These are phyloP conservation scores for Trilocha varians DNA, from an alignment of 2,888 invertebrate genomes.

Conservation along the genomic window DNA sequence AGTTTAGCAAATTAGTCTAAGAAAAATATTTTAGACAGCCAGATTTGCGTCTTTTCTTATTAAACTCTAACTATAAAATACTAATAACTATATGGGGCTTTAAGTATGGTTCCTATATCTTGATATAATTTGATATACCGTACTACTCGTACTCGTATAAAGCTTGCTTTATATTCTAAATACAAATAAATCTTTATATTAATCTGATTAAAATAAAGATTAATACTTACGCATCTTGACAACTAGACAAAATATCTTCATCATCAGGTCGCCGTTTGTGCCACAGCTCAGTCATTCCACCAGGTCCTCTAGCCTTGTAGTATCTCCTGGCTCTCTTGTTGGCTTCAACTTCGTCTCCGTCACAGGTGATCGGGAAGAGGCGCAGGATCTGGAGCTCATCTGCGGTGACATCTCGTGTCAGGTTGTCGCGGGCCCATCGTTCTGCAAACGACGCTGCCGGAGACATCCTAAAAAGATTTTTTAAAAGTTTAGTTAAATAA, in stretches of 20 bases:
- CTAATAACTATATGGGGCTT: too few species aligned
- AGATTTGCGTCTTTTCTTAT: too few species aligned
- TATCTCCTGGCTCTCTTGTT: constrained; percentile 52
- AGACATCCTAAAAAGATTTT: constrained; percentile 47
- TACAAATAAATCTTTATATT: background rate
- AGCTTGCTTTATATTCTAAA: too few species aligned
- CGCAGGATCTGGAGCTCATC: constrained; percentile 47
- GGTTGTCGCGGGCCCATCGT: constrained; percentile 67
- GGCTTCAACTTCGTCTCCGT: constrained; percentile 49
- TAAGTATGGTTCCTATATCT: too few species aligned
- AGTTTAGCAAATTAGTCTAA: too few species aligned
- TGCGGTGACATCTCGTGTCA: constrained; percentile 36
- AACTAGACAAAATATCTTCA: constrained; percentile 60
- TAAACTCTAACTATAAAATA: too few species aligned
- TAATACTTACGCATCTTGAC: constrained; percentile 58
- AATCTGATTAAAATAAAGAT: background rate
- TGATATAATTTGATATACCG: too few species aligned
- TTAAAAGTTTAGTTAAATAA: too few species aligned
- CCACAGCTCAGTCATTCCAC: constrained; percentile 54
- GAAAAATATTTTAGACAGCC: too few species aligned
- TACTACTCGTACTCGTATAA: too few species aligned
- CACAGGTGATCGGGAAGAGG: constrained; percentile 45
- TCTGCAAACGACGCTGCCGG: constrained; percentile 66
- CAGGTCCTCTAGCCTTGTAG: constrained; percentile 51
- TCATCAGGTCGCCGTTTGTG: constrained; percentile 57